Evolutionary conservation across 2,113 vertebrate species (phyloP), one percentile per base, ranked within the genome.

Genomic region (Erinaceus europaeus): DNA sequence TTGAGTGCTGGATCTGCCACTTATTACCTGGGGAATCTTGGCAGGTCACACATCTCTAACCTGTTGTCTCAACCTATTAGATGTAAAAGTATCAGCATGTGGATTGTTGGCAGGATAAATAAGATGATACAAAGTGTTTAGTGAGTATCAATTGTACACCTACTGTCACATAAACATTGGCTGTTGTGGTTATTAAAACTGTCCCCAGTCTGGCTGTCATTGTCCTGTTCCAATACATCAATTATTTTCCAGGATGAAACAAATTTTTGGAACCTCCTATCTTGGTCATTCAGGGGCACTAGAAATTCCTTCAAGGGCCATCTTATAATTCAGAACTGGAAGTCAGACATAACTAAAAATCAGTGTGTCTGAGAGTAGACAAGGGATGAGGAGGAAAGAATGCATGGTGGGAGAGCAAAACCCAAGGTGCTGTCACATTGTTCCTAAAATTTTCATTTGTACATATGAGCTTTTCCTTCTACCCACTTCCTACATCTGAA

Each of bases 361-460:
- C 72, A 59, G 25, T 29, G 69, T 84, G 62, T n/a, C 25, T 27
- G 23, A 25, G 17, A 23, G 14, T 52, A 38, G 55, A 72, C n/a
- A 67, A n/a, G n/a, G 52, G 7, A 6, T 64, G 36, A 53, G 48
- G 34, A 38, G 74, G 42, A 59, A 42, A 79, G n/a, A 53, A 42
- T 25, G 71, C 36, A 50, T 2, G 11, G n/a, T 29, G 17, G n/a
- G n/a, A 67, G 46, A 61, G 38, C 38, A 23, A 13, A 72, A 64
- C 17, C 77, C 34, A 27, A 46, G 15, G 52, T 65, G 76, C 55
- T 80, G 85, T 86, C 81, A 65, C 2, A 27, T n/a, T 65, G 23
- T 77, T 91, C 44, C 34, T n/a, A 27, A 86, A 84, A 67, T 59
- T 25, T 23, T 84, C 44, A 89, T 80, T 71, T 80, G 32, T 55